Percentiles rank a stretch among this genome's conserved stretches.
phyloP scores from a whole-genome alignment of 2,113 vertebrate genomes.

The Channa maculata region DNA sequence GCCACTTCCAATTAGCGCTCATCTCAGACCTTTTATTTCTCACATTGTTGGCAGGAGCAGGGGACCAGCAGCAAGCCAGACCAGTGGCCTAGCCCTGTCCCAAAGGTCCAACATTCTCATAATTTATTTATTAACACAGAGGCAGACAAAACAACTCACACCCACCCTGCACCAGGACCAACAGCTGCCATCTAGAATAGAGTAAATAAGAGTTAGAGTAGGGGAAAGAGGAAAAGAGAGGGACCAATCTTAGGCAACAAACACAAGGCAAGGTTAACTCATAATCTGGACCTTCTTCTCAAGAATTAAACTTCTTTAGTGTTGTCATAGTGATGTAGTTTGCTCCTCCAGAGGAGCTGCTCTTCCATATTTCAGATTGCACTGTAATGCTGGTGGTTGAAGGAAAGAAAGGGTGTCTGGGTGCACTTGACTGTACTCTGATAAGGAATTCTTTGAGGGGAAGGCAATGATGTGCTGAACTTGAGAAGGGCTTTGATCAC shows the following conservation, averaged over 20 bases:
- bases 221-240: slow-evolving; percentile 7
- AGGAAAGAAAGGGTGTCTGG: not conserved
- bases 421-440: slow-evolving; percentile 42
- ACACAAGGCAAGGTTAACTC: slow-evolving; percentile 30
- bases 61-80: slow-evolving; percentile 6
- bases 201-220: not conserved
- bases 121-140: slow-evolving; percentile 71
- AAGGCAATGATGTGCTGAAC: slow-evolving; percentile 53
- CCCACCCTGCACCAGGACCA: slow-evolving; percentile 26
- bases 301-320: slow-evolving; percentile 63
- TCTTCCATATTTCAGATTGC: slow-evolving; percentile 68
- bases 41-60: slow-evolving; percentile 20
- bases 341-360: slow-evolving; percentile 40
- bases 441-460: slow-evolving; percentile 62
- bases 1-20: slow-evolving; percentile 76
- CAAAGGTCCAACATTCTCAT: slow-evolving; percentile 51
- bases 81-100: slow-evolving; percentile 37
- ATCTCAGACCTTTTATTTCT: slow-evolving; percentile 37
- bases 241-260: slow-evolving; percentile 1
- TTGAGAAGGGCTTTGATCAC: slow-evolving; percentile 72
- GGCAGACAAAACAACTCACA: slow-evolving; percentile 46
- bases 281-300: slow-evolving; percentile 58
- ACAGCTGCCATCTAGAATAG: slow-evolving; percentile 34
- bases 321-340: slow-evolving; percentile 73
- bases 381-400: slow-evolving; percentile 56